Percentiles rank a stretch among this genome's conserved stretches.
Evolutionary conservation across 1,140 invertebrate species (phyloP).

Genomic region (Cyrtorhinus lividipennis): DNA sequence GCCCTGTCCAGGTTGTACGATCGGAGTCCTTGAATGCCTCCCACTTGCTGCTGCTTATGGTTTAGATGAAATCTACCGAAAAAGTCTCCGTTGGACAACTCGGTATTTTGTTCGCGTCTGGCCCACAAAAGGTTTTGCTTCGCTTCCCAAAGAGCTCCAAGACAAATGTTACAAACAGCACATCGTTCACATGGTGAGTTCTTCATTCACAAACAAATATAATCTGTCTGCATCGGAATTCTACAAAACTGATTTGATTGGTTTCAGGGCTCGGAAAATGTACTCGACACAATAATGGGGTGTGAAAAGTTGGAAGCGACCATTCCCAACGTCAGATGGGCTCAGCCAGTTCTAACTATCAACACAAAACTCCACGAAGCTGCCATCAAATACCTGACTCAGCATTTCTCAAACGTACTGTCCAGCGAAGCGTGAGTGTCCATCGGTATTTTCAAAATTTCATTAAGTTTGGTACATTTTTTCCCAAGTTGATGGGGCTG

Average conservation of each 20-base stretch:
- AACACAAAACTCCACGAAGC: constrained; percentile 50
- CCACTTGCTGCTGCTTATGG: constrained; percentile 66
- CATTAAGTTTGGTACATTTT: too few species aligned
- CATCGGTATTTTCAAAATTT: too few species aligned
- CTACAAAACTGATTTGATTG: constrained; percentile 1
- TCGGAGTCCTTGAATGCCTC: constrained; percentile 67
- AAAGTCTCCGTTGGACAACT: constrained; percentile 70
- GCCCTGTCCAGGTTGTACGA: constrained; percentile 59
- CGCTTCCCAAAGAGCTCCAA: constrained; percentile 59
- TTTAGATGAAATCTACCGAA: constrained; percentile 71
- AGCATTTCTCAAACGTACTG: constrained; percentile 48
- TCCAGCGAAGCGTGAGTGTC: constrained; percentile 37
- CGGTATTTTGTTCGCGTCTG: constrained; percentile 70
- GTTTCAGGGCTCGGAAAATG: constrained; percentile 41
- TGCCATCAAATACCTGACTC: constrained; percentile 44
- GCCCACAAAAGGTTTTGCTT: constrained; percentile 70
- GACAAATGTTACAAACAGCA: constrained; percentile 71
- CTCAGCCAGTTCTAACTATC: constrained; percentile 48
- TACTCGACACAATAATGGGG: constrained; percentile 48
- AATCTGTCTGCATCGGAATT: too few species aligned
- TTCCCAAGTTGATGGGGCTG: too few species aligned
- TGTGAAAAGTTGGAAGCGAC: constrained; percentile 53
- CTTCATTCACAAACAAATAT: neutral
- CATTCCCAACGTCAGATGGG: constrained; percentile 53
- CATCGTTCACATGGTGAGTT: constrained; percentile 48